Base-by-base conservation (phyloP, 2,888 invertebrate species). In the Drosophila anomalata region DNA sequence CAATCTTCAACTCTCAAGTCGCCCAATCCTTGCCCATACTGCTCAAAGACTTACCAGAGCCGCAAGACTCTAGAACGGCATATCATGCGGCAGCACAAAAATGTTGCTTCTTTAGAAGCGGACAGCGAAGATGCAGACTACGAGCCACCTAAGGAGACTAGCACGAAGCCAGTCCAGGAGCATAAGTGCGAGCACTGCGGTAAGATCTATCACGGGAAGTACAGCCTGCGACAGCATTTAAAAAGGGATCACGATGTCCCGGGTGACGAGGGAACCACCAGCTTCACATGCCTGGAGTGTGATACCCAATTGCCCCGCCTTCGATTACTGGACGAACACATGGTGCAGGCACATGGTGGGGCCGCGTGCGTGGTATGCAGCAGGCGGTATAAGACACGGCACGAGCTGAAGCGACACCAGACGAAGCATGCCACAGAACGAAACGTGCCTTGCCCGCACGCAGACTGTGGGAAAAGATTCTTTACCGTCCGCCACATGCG, bases 401-500 rank as follows among this genome's bases (percentile, higher is more conserved):
- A 84, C 42, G 88, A 90, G 44, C 69, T 89, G 0, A 89, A 82
- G 44, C 79, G 89, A 0, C 89, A 89, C 36, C 87, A 87, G 54
- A 54, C 83, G 0, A 81, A 75, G 42, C 89, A 89, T 17, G 79
- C 79, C 1, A 87, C 73, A 5, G 85, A 87, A 41, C 77, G 86
- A 8, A 79, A 81, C 36, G 88, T 89, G 31, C 52, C 61, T 0
- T 89, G 89, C 52, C 63, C 70, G 22, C 75, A 88, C 72, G 72
- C 88, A 0, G 89, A 87, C 22, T 90, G 90, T 36, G 87, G 77
- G 4, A 90, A 90, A 54, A 73, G 77, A 0, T 89, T 89, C 73
- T 75, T 88, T 11, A 87, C 78, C 42, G 72, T 68, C 12, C 81
- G 81, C 2, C 85, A 88, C 7, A 79, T 89, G 69, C 82, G 82